These are phyloP conservation scores for Penaeus japonicus DNA, from an alignment of 1,140 invertebrate genomes.

Conservation along the genomic window DNA sequence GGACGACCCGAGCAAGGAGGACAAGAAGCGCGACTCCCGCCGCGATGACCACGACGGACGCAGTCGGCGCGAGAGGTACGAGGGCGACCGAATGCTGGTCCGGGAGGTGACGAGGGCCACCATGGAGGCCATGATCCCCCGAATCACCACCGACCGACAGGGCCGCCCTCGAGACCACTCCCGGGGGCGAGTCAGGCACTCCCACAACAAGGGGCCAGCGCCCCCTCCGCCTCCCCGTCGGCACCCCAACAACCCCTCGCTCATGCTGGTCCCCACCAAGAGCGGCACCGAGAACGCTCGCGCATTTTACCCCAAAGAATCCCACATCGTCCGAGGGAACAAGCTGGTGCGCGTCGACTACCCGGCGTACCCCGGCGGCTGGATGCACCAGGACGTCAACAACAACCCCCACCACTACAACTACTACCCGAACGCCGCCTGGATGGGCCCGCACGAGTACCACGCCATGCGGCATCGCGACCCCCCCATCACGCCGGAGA, in stretches of 20 bases:
- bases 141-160: background rate
- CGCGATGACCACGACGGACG: background rate
- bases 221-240: slow-evolving; percentile 53
- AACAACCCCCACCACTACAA: slow-evolving; percentile 39
- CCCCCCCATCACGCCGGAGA: slow-evolving; percentile 28
- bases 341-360: slow-evolving; percentile 52
- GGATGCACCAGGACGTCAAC: slow-evolving; percentile 40
- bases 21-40: background rate
- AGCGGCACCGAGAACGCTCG: slow-evolving; percentile 53
- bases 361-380: slow-evolving; percentile 27
- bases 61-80: slow-evolving; percentile 9
- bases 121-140: background rate
- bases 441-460: slow-evolving; percentile 39
- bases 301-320: slow-evolving; percentile 57
- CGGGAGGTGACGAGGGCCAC: background rate
- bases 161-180: slow-evolving; percentile 20
- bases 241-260: slow-evolving; percentile 52
- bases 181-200: background rate
- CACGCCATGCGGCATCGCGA: slow-evolving; percentile 32
- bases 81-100: background rate
- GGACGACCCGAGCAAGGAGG: background rate
- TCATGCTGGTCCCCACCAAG: slow-evolving; percentile 58
- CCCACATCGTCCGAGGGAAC: slow-evolving; percentile 53
- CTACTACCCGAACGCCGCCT: slow-evolving; percentile 24
- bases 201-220: slow-evolving; percentile 46